Base-by-base conservation (phyloP, 92 coral and sea anemone genomes). In the Phenganax marumi region DNA sequence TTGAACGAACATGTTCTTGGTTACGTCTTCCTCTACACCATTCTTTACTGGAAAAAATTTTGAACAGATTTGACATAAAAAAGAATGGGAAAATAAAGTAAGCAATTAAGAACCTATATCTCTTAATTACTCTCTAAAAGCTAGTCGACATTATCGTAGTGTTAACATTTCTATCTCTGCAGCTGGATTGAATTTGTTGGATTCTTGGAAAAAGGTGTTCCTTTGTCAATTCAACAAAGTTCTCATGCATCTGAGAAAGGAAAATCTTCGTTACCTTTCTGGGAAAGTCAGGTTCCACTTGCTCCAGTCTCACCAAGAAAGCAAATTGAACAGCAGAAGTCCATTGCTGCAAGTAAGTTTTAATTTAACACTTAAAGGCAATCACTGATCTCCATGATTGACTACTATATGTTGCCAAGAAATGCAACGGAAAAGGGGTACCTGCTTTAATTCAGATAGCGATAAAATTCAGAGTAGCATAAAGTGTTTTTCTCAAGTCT, bases 151-250 rank as follows among this genome's bases (percentile, higher is more conserved):
- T 56, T 56, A 8, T 13, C 17, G 63, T 56, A 13, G 16, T 9
- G 12, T 63, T 63, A 18, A 18, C 18, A 9, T 70, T 2, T 70
- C 2, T 43, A 49, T 14, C 25, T 61, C 46, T 77, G 16, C 19
- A 77, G 82, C 55, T 77, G 72, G 70, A 13, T 10, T 7, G 63
- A 77, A 49, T 77, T 77, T 18, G 43, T 61, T 43, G 18, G 8
- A 21, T 77, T 77, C 50, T 62, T 77, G 82, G 71, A 25, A 49
- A 77, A 77, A 47, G 82, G 53, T 49, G 72, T 77, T 77, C 82
- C 82, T 57, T 51, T 77, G n/a, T 77, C 82, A 43, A 14, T 77
- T 49, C 82, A 77, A 77, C 82, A 77, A 77, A 60, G 64, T 61
- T 58, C 33, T 25, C 11, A 19, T 16, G 25, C 70, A 8, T 61